Evolutionary conservation across 2,888 invertebrate species (phyloP), one percentile per base, ranked within the genome.

Genomic region (Protula sp.): DNA sequence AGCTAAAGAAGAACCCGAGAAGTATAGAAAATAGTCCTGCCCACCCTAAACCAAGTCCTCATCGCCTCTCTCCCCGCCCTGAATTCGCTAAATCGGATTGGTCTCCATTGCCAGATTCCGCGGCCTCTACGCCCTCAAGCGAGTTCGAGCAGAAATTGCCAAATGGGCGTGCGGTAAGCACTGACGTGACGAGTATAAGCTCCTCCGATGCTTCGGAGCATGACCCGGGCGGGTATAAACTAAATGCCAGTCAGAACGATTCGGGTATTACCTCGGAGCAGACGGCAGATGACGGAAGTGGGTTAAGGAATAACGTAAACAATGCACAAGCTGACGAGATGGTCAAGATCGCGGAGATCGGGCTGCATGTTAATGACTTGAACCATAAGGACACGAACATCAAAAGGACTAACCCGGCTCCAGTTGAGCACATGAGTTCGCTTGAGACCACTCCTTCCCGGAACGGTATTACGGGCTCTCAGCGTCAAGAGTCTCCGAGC

Each of bases 1-100:
- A 92, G 0, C 83, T 95, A 47, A 87, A 90, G 65, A 92, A 89
- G 81, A 92, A 92, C 76, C 91, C 93, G 22, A 69, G 72, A 45
- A 79, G 79, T 59, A 75, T 80, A 30, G 77, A 79, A 65, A 77
- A 76, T 66, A 79, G 79, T 62, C 80, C 80, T 1, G 30, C 30
- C n/a, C 27, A 27, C 14, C 65, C 67, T 3, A 68, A 65, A n/a
- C 66, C 68, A 31, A 74, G 73, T 30, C 74, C 76, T 29, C 5
- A 22, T 38, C 67, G 70, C 53, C 67, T 73, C 27, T 67, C 67
- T 2, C 64, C 66, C 5, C 47, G 65, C 2, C 65, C 59, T 52
- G 67, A 67, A 60, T 68, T 58, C 31, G 45, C 67, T 28, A 47
- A 58, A 30, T 30, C 58, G 9, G 47, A 47, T 29, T 28, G 30